These are phyloP conservation scores for Choristoneura rosaceana DNA, from an alignment of 2,888 invertebrate species.

Conservation along the genomic window DNA sequence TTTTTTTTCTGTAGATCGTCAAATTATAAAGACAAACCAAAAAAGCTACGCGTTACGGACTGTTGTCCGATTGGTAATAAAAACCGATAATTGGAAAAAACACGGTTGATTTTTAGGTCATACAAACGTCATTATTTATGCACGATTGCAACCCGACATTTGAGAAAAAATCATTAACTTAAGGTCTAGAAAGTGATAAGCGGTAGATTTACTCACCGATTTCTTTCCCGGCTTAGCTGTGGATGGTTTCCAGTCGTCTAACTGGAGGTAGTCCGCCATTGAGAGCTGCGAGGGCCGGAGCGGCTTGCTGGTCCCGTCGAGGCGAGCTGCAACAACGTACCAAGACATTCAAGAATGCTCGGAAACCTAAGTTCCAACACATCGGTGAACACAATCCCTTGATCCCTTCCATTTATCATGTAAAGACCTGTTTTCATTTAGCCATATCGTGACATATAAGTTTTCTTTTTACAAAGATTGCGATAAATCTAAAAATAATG, in stretches of 20 bases:
- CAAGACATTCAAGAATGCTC: constrained; percentile 44
- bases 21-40: constrained; percentile 25
- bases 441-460: neutral
- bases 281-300: constrained; percentile 89
- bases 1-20: constrained; percentile 20
- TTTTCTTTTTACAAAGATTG: constrained; percentile 4
- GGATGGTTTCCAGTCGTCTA: constrained; percentile 90
- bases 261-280: constrained; percentile 97
- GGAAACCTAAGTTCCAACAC: neutral
- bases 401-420: neutral
- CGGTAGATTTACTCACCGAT: constrained; percentile 87
- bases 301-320: constrained; percentile 95
- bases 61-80: constrained; percentile 10
- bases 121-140: neutral
- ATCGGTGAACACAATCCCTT: neutral
- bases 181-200: neutral
- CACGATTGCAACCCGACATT: constrained; percentile 15
- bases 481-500: constrained; percentile 29
- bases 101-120: constrained; percentile 14
- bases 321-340: constrained; percentile 90
- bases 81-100: constrained; percentile 15
- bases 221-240: constrained; percentile 92
- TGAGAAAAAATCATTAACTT: neutral
- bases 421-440: neutral
- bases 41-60: constrained; percentile 24